Base-by-base conservation (phyloP, 1,140 invertebrate genomes). In the Solenopsis fugax region DNA sequence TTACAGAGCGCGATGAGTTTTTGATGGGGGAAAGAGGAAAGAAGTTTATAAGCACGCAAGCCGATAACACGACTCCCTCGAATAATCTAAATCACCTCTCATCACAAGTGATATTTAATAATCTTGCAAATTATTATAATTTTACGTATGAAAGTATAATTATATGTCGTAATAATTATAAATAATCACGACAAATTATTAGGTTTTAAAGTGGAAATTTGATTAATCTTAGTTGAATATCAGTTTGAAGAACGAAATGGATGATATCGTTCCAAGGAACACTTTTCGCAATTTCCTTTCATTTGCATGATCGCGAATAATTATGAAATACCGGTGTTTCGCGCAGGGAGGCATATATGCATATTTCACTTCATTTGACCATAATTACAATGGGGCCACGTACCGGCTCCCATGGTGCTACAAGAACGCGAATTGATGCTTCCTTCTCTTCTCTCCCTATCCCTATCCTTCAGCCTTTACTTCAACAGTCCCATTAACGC, bases 311-410 rank as follows among this genome's bases (percentile, higher is more conserved):
- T 21, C 41, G 21, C 12, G 21, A 58, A 72, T 72, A 72, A 82
- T 82, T 72, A 52, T 24, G 10, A 56, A n/a, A 82, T 6, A 4
- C 64, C 77, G 75, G 60, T 50, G 9, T 67, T 67, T 34, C 9
- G 24, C 54, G 48, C n/a, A n/a, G 24, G 9, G 56, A 67, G 76
- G 45, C 69, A 71, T 73, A 91, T 90, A 88, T 81, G 87, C 64
- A 67, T 67, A 67, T 82, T 87, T 90, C 85, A 48, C 24, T 75
- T 80, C 54, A 72, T 72, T 62, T 58, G 52, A 29, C 56, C 48
- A 50, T 67, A 90, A 90, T 88, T 67, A 90, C 89, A 90, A 91
- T 90, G 82, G 72, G 52, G 64, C 56, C 86, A 67, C 77, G 73
- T 90, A 90, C 82, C 89, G 90, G 82, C 76, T 73, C 87, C 29